Base-by-base conservation (phyloP, 2,113 vertebrate species). In the Hemicordylus capensis region DNA sequence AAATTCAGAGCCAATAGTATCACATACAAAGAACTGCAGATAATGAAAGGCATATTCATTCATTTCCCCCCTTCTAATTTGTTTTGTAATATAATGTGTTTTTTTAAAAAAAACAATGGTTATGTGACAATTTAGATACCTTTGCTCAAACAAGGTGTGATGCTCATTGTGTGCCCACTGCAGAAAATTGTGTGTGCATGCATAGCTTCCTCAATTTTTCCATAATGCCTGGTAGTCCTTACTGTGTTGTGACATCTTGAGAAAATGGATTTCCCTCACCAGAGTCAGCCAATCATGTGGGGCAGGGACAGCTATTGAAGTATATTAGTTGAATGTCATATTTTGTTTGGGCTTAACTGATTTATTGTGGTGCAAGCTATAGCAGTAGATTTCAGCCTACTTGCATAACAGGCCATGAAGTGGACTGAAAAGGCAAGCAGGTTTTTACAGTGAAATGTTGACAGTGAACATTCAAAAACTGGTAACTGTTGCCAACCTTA, bases 1-100 rank as follows among this genome's bases (percentile, higher is more conserved):
- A 64, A 82, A 87, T 92, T 85, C n/a, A 89, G 75, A 87, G 46
- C 26, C 59, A 79, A 61, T 87, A 90, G 89, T 84, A 83, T 54
- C 12, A 90, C 90, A 79, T 84, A 89, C 61, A 66, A 86, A 39
- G 0, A 3, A 86, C 81, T 93, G 94, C 76, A 87, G 75, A 31
- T 14, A 74, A 51, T 85, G 88, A 77, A 72, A 80, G 12, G 83
- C 48, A 80, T 76, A 83, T 70, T 48, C 86, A 87, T 74, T 44
- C 31, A 4, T 86, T 84, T 81, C 84, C 51, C 34, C 67, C 70
- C 22, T 58, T 76, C 24, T 76, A 76, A 77, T 86, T 85, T 72
- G 3, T 34, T 83, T 64, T 9, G 61, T 28, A 51, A 39, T 37
- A 24, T 17, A 75, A 31, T 1, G 24, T n/a, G n/a, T n/a, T n/a